Evolutionary conservation across 2,888 invertebrate species (phyloP), one percentile per base, ranked within the genome.

Genomic region (Tetragonisca angustula): DNA sequence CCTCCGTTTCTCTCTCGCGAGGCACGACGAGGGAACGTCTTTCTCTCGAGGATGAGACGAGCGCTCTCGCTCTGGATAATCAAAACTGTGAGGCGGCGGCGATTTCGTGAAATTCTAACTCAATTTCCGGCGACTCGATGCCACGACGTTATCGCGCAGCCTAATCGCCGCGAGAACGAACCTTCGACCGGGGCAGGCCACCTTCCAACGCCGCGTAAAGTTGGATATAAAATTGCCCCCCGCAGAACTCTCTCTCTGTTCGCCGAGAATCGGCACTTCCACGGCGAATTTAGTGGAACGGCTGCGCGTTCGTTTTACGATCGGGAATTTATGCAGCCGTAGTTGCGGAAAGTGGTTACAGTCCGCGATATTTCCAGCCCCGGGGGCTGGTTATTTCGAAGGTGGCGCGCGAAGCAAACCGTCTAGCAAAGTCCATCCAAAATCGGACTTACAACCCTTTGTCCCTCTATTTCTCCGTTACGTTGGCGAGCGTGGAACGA

Each of bases 71-170:
- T 50, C 11, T 56, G 76, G 81, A 84, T 84, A 79, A 85, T 85
- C 74, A 79, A 74, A 85, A 81, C 43, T 72, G 56, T 52, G 72
- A 68, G n/a, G n/a, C 49, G 67, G 43, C 67, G 62, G 72, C 62
- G 71, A 82, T 78, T 72, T 82, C 82, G 54, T 61, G 82, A 77
- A 78, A 82, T 84, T 82, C 84, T 61, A 78, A 72, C 82, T 76
- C 67, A 49, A 79, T 83, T 80, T 77, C 75, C 71, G 62, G 43
- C 49, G 19, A 43, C 62, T n/a, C 70, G 68, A 50, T 50, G 17
- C 5, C 19, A 32, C 56, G 21, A 32, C 68, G 72, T 75, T 75
- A 72, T 78, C 78, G 62, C 32, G 2, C 36, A 9, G 56, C 27
- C 50, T 81, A 81, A 81, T 84, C 74, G 61, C n/a, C 56, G 68